phyloP scores from a whole-genome alignment of 1,140 invertebrate genomes.

The Drosophila sechellia region DNA sequence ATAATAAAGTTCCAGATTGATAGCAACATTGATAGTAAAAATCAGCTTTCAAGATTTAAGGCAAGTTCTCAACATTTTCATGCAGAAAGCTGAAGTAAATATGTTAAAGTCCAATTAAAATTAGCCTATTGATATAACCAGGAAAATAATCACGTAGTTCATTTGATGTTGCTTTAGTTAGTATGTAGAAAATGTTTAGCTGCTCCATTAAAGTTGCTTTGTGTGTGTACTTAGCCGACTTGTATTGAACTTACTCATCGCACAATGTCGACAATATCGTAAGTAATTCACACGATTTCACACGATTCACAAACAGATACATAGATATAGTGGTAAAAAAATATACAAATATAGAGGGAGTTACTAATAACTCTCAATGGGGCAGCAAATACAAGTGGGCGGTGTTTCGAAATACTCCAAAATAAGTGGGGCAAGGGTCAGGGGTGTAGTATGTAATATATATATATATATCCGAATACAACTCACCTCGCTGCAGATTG shows the following conservation, averaged over 20 bases:
- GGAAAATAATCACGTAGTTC: not conserved
- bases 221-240: constrained; percentile 15
- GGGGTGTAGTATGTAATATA: constrained; percentile 26
- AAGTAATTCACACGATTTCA: constrained; percentile 27
- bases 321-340: not conserved
- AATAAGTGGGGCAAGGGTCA: constrained; percentile 40
- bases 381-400: constrained; percentile 26
- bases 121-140: not conserved
- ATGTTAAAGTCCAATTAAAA: not conserved
- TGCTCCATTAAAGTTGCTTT: not conserved
- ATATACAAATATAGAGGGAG: not conserved
- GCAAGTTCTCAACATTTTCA: not conserved
- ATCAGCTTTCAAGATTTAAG: not conserved
- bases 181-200: constrained; percentile 8
- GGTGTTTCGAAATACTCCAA: constrained; percentile 31
- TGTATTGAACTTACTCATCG: constrained; percentile 24
- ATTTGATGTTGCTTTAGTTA: constrained; percentile 6
- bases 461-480: constrained; percentile 33
- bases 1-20: not conserved
- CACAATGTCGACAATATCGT: constrained; percentile 29
- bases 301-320: not conserved
- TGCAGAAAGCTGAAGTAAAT: not conserved
- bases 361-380: constrained; percentile 26
- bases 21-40: not conserved
- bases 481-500: constrained; percentile 36